Percentiles rank a stretch among this genome's conserved stretches.
phyloP scores from a whole-genome alignment of 2,888 invertebrate species.

The Carcina quercana region DNA sequence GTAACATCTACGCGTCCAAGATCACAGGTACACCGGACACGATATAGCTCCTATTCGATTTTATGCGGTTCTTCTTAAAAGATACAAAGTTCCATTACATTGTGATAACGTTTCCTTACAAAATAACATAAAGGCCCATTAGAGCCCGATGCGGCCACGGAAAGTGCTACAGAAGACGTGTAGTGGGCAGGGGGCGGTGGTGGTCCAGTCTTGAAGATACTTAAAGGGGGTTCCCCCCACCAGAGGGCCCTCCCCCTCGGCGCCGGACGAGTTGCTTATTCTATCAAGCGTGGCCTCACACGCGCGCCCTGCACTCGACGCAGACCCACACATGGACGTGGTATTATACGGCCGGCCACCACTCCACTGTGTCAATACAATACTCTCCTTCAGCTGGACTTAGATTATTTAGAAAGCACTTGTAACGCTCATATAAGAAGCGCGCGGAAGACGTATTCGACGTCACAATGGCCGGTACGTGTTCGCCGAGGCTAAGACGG shows the following conservation, averaged over 20 bases:
- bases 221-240: slow-evolving; percentile 40
- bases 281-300: slow-evolving; percentile 71
- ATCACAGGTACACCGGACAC: too few species aligned
- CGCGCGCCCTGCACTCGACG: slow-evolving; percentile 30
- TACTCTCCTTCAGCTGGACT: slow-evolving; percentile 74
- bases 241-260: slow-evolving; percentile 30
- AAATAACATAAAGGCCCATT: slow-evolving; percentile 63
- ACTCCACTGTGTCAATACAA: slow-evolving; percentile 76
- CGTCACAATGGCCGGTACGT: slow-evolving; percentile 73
- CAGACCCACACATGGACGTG: slow-evolving; percentile 37
- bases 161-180: slow-evolving; percentile 69
- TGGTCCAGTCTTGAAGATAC: slow-evolving; percentile 71
- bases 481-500: slow-evolving; percentile 59
- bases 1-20: too few species aligned
- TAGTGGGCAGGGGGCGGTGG: slow-evolving; percentile 63
- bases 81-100: slow-evolving; percentile 11
- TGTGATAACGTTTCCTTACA: slow-evolving; percentile 40
- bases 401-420: slow-evolving; percentile 77
- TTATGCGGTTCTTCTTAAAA: background rate
- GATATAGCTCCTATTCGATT: too few species aligned
- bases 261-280: slow-evolving; percentile 73
- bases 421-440: slow-evolving; percentile 76
- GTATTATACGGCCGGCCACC: slow-evolving; percentile 74
- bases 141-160: slow-evolving; percentile 61
- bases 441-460: slow-evolving; percentile 66